Evolutionary conservation across 64 coral and sea anemone species (phyloP).

Genomic region (Acropora yongei): DNA sequence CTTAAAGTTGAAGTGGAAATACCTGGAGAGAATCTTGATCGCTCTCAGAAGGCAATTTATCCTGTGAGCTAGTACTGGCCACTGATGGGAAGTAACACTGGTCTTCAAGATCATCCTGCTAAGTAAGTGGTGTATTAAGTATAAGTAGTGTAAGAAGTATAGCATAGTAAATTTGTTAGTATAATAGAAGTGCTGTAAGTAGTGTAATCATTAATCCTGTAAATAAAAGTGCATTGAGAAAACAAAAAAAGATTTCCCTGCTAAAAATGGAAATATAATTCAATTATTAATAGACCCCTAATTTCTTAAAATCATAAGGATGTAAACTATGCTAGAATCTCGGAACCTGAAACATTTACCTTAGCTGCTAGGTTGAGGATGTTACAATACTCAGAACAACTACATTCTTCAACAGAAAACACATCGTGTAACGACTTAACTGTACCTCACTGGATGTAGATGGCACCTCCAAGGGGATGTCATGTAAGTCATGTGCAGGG

Average conservation of each 20-base stretch:
- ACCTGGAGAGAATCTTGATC: slow-evolving; percentile 27
- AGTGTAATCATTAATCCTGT: background rate
- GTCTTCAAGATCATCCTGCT: slow-evolving; percentile 4
- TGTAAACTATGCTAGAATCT: background rate
- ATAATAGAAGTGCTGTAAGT: slow-evolving; percentile 3
- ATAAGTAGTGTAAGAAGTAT: slow-evolving; percentile 8
- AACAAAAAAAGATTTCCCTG: background rate
- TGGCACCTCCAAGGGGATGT: slow-evolving; percentile 16
- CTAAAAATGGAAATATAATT: slow-evolving; percentile 29
- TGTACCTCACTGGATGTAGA: slow-evolving; percentile 23
- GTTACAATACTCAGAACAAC: slow-evolving; percentile 23
- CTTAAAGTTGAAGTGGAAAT: slow-evolving; percentile 25
- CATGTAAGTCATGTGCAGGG: slow-evolving; percentile 13
- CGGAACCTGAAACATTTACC: slow-evolving; percentile 14
- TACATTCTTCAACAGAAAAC: slow-evolving; percentile 22
- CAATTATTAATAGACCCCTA: slow-evolving; percentile 18
- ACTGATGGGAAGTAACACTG: slow-evolving; percentile 29
- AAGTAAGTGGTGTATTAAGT: slow-evolving; percentile 4
- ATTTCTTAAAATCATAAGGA: slow-evolving; percentile 9
- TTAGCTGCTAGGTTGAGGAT: slow-evolving; percentile 12
- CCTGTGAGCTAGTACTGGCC: slow-evolving; percentile 16
- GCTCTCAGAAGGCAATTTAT: slow-evolving; percentile 20
- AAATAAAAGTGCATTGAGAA: background rate
- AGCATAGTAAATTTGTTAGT: background rate
- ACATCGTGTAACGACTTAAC: slow-evolving; percentile 7